Evolutionary conservation across 2,888 invertebrate species (phyloP).

Genomic region (Panorpa germanica): DNA sequence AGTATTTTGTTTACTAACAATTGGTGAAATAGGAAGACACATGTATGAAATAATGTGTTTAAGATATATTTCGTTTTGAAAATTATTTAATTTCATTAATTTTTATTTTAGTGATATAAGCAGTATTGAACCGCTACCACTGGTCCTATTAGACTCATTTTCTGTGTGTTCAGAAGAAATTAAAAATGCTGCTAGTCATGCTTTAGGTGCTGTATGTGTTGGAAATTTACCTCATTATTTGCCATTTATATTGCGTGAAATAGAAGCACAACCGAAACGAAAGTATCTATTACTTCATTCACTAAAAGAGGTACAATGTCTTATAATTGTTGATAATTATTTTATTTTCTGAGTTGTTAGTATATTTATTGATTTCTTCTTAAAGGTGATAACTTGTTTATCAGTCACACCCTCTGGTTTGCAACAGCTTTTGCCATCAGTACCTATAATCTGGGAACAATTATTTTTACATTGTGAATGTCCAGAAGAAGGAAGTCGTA

Average conservation of each 20-base stretch:
- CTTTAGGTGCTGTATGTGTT: conserved; percentile 87
- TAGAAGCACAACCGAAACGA: conserved; percentile 81
- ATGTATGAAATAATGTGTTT: conserved; percentile 38
- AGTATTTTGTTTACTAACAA: conserved; percentile 82
- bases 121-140: conserved; percentile 51
- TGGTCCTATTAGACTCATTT: conserved; percentile 72
- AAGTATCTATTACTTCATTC: conserved; percentile 95
- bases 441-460: conserved; percentile 81
- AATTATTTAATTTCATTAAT: conserved; percentile 7
- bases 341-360: conserved; percentile 6
- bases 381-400: conserved; percentile 66
- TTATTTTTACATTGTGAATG: conserved; percentile 91
- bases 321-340: conserved; percentile 6
- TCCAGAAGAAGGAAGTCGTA: conserved; percentile 93
- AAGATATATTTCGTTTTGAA: conserved; percentile 1
- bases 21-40: conserved; percentile 93
- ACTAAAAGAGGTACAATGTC: conserved; percentile 83
- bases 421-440: conserved; percentile 56
- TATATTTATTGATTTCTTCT: conserved; percentile 12
- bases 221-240: conserved; percentile 88
- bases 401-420: conserved; percentile 57
- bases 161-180: conserved; percentile 87
- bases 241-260: conserved; percentile 86
- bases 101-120: conserved; percentile 48
- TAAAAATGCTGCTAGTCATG: conserved; percentile 93